Evolutionary conservation across 2,888 invertebrate genomes (phyloP).

Genomic region (Leucoma salicis): DNA sequence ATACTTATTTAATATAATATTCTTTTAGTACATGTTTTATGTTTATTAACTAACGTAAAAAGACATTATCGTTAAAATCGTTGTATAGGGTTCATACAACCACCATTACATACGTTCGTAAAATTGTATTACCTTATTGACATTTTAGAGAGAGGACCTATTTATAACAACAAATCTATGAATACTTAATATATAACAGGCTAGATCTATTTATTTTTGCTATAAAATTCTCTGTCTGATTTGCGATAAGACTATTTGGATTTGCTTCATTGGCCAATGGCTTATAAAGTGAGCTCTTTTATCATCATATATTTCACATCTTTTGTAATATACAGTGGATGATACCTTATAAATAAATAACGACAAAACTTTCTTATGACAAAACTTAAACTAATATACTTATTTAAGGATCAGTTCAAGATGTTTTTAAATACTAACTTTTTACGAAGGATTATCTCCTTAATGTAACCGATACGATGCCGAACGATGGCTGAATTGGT

Average conservation of each 20-base stretch:
- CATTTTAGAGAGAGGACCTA: conserved; percentile 69
- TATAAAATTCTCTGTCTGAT: conserved; percentile 84
- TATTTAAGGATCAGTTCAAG: too few species aligned
- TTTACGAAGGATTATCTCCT: too few species aligned
- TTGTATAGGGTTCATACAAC: not conserved
- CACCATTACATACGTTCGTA: not conserved
- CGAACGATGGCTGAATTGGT: too few species aligned
- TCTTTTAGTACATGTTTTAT: not conserved
- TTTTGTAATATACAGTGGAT: too few species aligned
- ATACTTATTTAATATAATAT: too few species aligned
- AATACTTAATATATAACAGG: conserved; percentile 72
- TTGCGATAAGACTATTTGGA: conserved; percentile 90
- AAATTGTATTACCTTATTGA: not conserved
- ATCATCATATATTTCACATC: too few species aligned
- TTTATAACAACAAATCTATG: conserved; percentile 88
- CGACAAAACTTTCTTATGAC: too few species aligned
- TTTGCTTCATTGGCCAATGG: conserved; percentile 94
- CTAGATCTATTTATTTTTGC: conserved; percentile 86
- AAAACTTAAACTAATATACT: too few species aligned
- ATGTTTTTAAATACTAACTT: too few species aligned
- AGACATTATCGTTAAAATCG: not conserved
- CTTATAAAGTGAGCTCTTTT: conserved; percentile 81
- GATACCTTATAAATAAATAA: too few species aligned
- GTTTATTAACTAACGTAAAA: not conserved
- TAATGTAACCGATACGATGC: too few species aligned